These are phyloP conservation scores for Phymatocera aterrima DNA, from an alignment of 2,888 invertebrate species.

Conservation along the genomic window DNA sequence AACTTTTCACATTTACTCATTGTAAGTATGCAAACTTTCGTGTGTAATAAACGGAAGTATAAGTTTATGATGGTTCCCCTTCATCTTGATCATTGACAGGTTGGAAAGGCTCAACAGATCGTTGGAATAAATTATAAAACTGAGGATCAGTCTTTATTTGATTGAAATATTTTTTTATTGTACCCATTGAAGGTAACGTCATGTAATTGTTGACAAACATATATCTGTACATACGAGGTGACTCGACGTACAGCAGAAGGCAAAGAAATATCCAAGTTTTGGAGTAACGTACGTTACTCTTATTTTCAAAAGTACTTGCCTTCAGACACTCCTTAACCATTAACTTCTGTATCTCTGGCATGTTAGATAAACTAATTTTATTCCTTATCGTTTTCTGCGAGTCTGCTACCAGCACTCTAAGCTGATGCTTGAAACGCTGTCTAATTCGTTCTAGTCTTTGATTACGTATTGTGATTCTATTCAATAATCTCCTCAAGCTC, in stretches of 20 bases:
- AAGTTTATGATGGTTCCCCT: slow-evolving; percentile 52
- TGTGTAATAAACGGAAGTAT: slow-evolving; percentile 1
- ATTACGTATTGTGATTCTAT: slow-evolving; percentile 54
- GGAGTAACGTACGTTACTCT: slow-evolving; percentile 55
- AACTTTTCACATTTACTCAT: background rate
- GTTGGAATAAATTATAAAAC: slow-evolving; percentile 62
- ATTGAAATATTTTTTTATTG: slow-evolving; percentile 60
- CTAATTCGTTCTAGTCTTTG: slow-evolving; percentile 50
- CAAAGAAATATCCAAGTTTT: slow-evolving; percentile 64
- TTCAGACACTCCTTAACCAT: slow-evolving; percentile 64
- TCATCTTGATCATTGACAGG: slow-evolving; percentile 51
- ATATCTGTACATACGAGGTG: slow-evolving; percentile 59
- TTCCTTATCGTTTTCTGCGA: slow-evolving; percentile 49
- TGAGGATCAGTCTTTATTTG: slow-evolving; percentile 62
- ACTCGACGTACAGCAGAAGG: slow-evolving; percentile 62
- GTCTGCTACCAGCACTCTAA: slow-evolving; percentile 46
- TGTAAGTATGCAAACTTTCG: background rate
- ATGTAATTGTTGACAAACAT: slow-evolving; percentile 61
- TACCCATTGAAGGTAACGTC: slow-evolving; percentile 59
- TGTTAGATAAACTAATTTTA: slow-evolving; percentile 55
- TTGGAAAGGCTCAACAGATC: slow-evolving; percentile 61
- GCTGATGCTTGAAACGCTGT: slow-evolving; percentile 50
- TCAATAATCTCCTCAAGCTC: slow-evolving; percentile 53
- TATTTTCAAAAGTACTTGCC: slow-evolving; percentile 53
- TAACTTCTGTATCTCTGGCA: slow-evolving; percentile 63